Conservation (phyloP, 2,888 invertebrate genomes). For the Tetragonisca angustula region DNA sequence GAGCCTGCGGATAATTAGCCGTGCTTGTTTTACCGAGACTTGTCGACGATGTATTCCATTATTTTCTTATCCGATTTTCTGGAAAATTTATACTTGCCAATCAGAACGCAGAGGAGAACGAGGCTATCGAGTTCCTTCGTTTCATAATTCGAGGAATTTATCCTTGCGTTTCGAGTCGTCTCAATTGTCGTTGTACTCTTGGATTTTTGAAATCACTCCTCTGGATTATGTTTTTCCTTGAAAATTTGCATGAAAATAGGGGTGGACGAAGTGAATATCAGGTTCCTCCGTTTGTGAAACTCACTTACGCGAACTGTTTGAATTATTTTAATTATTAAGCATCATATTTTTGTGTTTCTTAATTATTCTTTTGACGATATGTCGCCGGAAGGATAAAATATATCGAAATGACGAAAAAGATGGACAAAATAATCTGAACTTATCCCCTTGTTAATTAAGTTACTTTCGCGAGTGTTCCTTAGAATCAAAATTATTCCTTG, state of each 20-base stretch:
- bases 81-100: not conserved
- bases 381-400: not conserved
- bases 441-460: not conserved
- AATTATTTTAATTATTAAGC: no score
- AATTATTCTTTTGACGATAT: not conserved
- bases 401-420: not conserved
- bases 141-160: not conserved
- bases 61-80: not conserved
- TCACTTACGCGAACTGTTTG: no score
- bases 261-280: no score
- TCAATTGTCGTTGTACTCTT: not conserved
- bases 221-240: no score
- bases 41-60: not conserved
- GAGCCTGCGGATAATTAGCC: slow-evolving; percentile 49
- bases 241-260: no score
- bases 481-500: not conserved
- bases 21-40: slow-evolving; percentile 29
- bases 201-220: not conserved
- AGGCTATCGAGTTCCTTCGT: not conserved
- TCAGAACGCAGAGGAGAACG: not conserved
- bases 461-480: no score
- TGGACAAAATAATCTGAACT: not conserved
- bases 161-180: no score
- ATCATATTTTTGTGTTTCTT: no score
- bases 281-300: no score